Evolutionary conservation across 2,888 invertebrate genomes (phyloP), one percentile per base, ranked within the genome.

Genomic region (Neocrepidodera transversa): DNA sequence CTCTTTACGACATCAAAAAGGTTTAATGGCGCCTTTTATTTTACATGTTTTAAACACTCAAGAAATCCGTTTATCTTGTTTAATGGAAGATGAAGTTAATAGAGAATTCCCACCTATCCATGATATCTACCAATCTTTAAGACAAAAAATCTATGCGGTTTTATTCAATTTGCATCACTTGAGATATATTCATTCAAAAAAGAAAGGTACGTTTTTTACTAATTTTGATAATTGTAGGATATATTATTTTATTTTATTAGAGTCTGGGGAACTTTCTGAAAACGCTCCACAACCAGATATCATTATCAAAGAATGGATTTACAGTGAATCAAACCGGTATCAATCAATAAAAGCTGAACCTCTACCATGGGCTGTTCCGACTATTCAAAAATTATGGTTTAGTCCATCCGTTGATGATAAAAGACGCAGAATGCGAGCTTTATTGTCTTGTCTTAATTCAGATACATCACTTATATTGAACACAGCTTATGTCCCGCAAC

Each of bases 301-400:
- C 66, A 83, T 88, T 42, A 87, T 95, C 42, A 88, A 91, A 62
- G 95, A 95, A 80, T 94, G 93, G 93, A 85, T 91, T 49, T 93
- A 91, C 85, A 87, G 89, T 26, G 86, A 90, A 65, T 82, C 85
- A 13, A 92, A 92, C 78, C 89, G 89, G 3, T 92, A 88, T 68
- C 87, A 88, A 73, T 83, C 86, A 63, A 91, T 95, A 3, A 86
- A 87, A 65, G 94, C 94, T 1, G 86, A 89, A 56, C 87, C 91
- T 58, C 85, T 95, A 53, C 92, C 93, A 48, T 95, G 95, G 95
- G 91, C 91, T 1, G 93, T 93, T 57, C 95, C 95, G 8, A 94
- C 94, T n/a, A 88, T 95, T 71, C 93, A 94, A 79, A 85, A 93
- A 71, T 84, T 95, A 71, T 95, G 95, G 95, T 92, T 94, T 79